Evolutionary conservation across 2,797 vertebrate genomes (phyloP).

Genomic region (Coilia nasus): DNA sequence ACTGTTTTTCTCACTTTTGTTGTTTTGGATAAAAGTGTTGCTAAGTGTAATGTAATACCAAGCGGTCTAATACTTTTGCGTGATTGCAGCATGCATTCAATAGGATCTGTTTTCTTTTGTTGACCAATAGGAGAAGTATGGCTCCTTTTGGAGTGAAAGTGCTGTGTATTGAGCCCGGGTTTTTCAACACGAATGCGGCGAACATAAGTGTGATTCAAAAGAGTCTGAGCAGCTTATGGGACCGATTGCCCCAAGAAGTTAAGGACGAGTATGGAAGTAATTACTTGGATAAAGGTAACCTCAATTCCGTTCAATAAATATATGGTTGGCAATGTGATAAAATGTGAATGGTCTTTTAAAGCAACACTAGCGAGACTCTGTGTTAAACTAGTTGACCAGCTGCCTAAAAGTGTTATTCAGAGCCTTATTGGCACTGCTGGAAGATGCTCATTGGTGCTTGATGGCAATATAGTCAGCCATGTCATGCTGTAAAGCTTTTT

Average conservation of each 20-base stretch:
- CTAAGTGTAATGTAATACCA: too few relatives aligned
- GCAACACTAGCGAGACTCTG: too few relatives aligned
- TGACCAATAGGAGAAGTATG: constrained; percentile 54
- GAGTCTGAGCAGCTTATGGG: constrained; percentile 49
- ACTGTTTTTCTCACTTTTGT: too few relatives aligned
- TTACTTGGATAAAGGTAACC: constrained; percentile 54
- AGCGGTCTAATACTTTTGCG: too few relatives aligned
- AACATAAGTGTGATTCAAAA: constrained; percentile 35
- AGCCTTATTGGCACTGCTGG: too few relatives aligned
- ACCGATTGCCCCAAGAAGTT: constrained; percentile 54
- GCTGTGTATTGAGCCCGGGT: constrained; percentile 64
- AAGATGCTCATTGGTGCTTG: too few relatives aligned
- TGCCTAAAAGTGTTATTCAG: too few relatives aligned
- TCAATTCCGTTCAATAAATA: neutral
- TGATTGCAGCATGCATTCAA: neutral
- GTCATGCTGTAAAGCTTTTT: too few relatives aligned
- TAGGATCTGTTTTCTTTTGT: neutral
- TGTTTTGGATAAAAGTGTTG: too few relatives aligned
- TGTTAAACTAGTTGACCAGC: too few relatives aligned
- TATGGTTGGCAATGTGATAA: neutral
- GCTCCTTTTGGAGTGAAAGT: constrained; percentile 61
- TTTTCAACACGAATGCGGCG: constrained; percentile 59
- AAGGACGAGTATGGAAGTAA: constrained; percentile 61
- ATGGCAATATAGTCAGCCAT: too few relatives aligned
- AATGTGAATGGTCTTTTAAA: too few relatives aligned